Base-by-base conservation (phyloP, 1,140 invertebrate species). In the Orius laevigatus region DNA sequence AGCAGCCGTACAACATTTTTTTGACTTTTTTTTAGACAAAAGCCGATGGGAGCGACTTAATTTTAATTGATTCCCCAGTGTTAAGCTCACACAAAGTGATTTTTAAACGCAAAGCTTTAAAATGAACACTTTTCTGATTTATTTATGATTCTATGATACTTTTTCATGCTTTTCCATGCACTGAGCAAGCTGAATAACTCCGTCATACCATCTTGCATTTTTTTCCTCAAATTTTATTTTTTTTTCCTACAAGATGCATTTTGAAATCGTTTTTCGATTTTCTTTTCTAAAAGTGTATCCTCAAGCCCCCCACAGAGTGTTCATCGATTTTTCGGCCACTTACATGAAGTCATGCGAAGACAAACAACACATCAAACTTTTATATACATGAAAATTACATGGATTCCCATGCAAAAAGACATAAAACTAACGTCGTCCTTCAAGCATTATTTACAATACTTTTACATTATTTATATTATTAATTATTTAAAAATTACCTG, bases 401-500 rank as follows among this genome's bases (percentile, higher is more conserved):
- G 15, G n/a, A 38, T 16, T 38, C n/a, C 25, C 39, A 41, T 16
- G 15, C 15, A 39, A 16, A 39, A 12, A 48, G 11, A 48, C 46
- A 48, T 48, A 34, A 51, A 51, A 44, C 35, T 25, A 25, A 25
- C 25, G 25, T 25, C 25, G 25, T 25, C 25, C 25, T 25, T 25
- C 25, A 46, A 43, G 49, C 42, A 44, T 41, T 47, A 36, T 48
- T 32, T 48, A 48, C 36, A 52, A 39, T 38, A 43, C 12, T 16
- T 14, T 18, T 12, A 34, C 10, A 42, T 6, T 19, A 14, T 34
- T 48, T 41, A 19, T 34, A 51, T 32, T 49, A 42, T 5, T n/a
- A 47, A 47, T 16, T 47, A 39, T 40, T 16, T 31, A 48, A 9
- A 33, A 68, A 71, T 76, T 82, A 91, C 87, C 86, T 79, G 82